Conservation (phyloP, 2,888 invertebrate genomes). For the Steromphala cineraria region DNA sequence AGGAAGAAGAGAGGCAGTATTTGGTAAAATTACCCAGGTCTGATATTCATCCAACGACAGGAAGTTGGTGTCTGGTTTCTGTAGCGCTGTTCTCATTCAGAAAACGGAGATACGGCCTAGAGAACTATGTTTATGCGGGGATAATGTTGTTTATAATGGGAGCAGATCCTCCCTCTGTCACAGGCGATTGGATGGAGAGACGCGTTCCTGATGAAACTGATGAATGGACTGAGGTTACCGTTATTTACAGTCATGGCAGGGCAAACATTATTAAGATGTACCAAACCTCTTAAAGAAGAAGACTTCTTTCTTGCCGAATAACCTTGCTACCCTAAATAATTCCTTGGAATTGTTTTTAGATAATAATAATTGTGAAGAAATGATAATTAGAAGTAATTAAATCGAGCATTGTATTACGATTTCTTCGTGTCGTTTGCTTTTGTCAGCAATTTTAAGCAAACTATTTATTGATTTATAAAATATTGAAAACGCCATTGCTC, state of each 20-base stretch:
- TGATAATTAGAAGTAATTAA: too few relatives aligned
- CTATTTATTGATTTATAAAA: too few relatives aligned
- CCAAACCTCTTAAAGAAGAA: too few relatives aligned
- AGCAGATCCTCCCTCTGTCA: not conserved
- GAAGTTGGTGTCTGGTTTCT: not conserved
- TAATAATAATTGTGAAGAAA: too few relatives aligned
- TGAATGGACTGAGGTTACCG: not conserved
- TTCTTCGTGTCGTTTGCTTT: too few relatives aligned
- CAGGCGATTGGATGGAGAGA: not conserved
- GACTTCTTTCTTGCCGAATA: too few relatives aligned
- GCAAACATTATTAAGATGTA: not conserved
- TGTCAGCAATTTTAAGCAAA: too few relatives aligned
- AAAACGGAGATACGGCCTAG: slow-evolving; percentile 1
- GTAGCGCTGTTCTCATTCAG: not conserved
- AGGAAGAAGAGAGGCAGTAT: not conserved
- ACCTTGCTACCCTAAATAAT: too few relatives aligned
- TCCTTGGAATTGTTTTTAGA: too few relatives aligned
- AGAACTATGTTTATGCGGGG: not conserved
- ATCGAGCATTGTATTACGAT: too few relatives aligned
- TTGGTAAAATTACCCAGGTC: too few relatives aligned
- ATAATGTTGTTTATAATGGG: not conserved
- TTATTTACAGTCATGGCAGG: not conserved
- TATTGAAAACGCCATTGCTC: too few relatives aligned
- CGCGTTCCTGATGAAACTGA: not conserved
- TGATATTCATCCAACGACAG: not conserved